Evolutionary conservation across 53 echinoderm and acorn worm species (phyloP).

Genomic region (Luidia sarsii): DNA sequence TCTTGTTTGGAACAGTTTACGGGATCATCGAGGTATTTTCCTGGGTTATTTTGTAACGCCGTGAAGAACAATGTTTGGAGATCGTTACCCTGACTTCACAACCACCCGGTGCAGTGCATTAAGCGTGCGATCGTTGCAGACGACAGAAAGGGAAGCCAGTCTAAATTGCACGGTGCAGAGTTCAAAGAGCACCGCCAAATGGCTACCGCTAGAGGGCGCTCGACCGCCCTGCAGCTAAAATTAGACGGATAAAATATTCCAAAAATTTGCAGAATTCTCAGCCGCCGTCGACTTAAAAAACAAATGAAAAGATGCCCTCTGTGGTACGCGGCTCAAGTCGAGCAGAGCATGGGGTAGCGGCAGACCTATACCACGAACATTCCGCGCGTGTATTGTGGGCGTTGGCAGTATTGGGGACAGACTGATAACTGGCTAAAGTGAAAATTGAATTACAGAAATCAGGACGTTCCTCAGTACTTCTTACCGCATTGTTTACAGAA

Average conservation of each 20-base stretch:
- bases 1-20: background rate
- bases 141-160: slow-evolving; percentile 26
- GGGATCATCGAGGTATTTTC: no score
- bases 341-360: no score
- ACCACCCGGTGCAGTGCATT: background rate
- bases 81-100: background rate
- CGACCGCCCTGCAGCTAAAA: background rate
- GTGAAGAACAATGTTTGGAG: background rate
- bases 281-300: background rate
- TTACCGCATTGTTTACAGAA: no score
- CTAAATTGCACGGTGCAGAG: slow-evolving; percentile 21
- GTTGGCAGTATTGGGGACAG: no score
- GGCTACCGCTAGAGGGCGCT: slow-evolving; percentile 40
- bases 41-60: background rate
- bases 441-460: no score
- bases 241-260: background rate
- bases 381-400: no score
- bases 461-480: no score
- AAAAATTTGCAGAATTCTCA: slow-evolving; percentile 16
- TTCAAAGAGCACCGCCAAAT: slow-evolving; percentile 40
- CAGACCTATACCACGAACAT: no score
- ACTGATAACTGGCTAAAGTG: no score
- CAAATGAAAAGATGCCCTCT: background rate
- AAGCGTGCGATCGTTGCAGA: slow-evolving; percentile 9
- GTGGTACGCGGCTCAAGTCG: no score